These are phyloP conservation scores for Cebuella pygmaea DNA, from an alignment of 2,797 vertebrate genomes.

Conservation along the genomic window DNA sequence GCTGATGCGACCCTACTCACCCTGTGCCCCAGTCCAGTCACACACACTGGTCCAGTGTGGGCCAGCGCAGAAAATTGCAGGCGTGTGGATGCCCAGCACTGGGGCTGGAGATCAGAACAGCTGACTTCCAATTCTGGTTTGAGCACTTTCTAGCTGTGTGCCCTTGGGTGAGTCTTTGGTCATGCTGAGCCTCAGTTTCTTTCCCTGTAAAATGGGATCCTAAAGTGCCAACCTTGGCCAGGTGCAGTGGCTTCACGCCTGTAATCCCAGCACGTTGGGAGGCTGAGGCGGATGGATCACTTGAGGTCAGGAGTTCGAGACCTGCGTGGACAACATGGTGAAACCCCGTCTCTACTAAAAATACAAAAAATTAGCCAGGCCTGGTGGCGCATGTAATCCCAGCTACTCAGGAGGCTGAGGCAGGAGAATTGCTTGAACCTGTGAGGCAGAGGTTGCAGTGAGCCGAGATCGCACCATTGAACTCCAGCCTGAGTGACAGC, in stretches of 20 bases:
- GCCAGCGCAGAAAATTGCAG: not conserved
- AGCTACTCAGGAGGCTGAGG: too few relatives aligned
- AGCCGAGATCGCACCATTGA: not conserved
- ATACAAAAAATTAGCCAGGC: not conserved
- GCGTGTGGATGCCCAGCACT: not conserved
- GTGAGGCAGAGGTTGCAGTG: too few relatives aligned
- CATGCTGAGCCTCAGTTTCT: not conserved
- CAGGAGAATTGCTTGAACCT: too few relatives aligned
- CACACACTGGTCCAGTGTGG: not conserved
- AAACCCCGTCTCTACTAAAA: not conserved
- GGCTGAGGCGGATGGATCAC: not conserved
- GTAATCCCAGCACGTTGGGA: not conserved
- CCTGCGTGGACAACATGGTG: not conserved
- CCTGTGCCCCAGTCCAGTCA: not conserved
- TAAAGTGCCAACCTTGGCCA: not conserved
- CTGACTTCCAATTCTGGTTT: not conserved
- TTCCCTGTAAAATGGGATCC: not conserved
- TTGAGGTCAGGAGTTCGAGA: not conserved
- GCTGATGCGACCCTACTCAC: not conserved
- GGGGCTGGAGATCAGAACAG: not conserved
- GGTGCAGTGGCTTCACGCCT: not conserved
- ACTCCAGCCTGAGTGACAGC: not conserved
- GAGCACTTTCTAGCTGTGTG: not conserved
- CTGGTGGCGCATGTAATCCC: fast-evolving
- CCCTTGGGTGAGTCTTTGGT: not conserved